phyloP scores from a whole-genome alignment of 2,888 invertebrate species.

The Lottia gigantea region DNA sequence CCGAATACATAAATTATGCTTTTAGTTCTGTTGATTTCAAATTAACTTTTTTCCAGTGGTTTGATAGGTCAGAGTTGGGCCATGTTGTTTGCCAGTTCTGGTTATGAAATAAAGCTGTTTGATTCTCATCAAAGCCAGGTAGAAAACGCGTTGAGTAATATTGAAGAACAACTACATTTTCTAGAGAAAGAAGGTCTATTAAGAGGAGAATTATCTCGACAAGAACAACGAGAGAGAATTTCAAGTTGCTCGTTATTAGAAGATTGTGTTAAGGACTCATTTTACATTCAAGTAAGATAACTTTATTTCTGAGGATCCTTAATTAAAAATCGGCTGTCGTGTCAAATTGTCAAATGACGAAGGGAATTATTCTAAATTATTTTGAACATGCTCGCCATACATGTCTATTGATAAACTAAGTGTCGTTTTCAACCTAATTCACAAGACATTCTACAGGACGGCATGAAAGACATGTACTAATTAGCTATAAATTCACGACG shows the following conservation, averaged over 20 bases:
- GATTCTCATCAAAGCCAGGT: slow-evolving; percentile 71
- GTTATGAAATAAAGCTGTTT: slow-evolving; percentile 87
- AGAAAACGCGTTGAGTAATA: slow-evolving; percentile 74
- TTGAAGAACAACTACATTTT: slow-evolving; percentile 74
- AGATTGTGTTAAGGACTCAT: slow-evolving; percentile 80
- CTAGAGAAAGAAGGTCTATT: slow-evolving; percentile 73
- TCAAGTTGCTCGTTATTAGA: slow-evolving; percentile 78
- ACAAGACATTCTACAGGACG: too few species aligned
- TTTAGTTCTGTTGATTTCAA: too few species aligned
- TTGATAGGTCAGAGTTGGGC: slow-evolving; percentile 97
- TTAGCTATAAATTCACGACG: too few species aligned
- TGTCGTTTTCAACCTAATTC: too few species aligned
- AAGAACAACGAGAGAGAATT: slow-evolving; percentile 82
- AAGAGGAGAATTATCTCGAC: slow-evolving; percentile 79
- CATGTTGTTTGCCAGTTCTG: slow-evolving; percentile 92
- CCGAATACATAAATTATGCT: too few species aligned
- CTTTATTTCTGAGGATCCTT: not conserved
- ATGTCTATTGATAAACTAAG: too few species aligned
- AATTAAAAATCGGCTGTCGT: slow-evolving; percentile 75
- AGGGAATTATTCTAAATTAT: slow-evolving; percentile 71
- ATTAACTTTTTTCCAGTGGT: slow-evolving; percentile 75
- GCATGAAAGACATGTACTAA: too few species aligned
- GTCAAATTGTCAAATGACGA: slow-evolving; percentile 79
- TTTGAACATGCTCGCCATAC: too few species aligned
- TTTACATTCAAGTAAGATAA: slow-evolving; percentile 74